These are phyloP conservation scores for Ceyx margarethae DNA, from an alignment of 2,113 vertebrate genomes.

Conservation along the genomic window DNA sequence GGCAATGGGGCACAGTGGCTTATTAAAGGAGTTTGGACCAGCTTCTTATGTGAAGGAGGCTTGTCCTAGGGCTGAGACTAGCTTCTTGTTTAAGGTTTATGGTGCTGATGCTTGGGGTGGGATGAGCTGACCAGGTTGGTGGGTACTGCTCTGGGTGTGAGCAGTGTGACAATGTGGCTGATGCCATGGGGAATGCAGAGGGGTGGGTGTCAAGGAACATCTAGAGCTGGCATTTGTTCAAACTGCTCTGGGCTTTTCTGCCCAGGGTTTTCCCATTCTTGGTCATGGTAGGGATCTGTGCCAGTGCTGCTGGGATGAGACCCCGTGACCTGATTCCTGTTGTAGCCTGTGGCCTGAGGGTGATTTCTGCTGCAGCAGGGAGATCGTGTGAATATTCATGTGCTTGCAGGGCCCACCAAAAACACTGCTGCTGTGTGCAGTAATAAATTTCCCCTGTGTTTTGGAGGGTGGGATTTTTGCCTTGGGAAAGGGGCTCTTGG, in stretches of 20 bases:
- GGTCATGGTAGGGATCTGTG: neutral
- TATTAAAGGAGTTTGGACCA: too few relatives aligned
- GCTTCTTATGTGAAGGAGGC: neutral
- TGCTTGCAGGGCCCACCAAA: neutral
- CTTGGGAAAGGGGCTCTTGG: neutral
- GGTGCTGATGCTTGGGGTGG: neutral
- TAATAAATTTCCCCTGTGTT: accelerated
- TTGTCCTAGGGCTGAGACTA: neutral
- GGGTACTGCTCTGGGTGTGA: neutral
- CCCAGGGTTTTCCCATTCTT: neutral
- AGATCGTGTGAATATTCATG: accelerated
- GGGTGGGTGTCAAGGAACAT: accelerated
- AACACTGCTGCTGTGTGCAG: neutral
- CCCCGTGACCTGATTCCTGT: neutral
- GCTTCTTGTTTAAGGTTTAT: neutral
- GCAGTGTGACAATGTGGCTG: accelerated
- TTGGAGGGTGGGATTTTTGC: neutral
- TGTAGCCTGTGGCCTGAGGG: neutral
- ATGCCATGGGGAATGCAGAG: neutral
- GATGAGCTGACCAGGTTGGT: accelerated
- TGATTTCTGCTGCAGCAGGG: neutral
- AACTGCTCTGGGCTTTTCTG: neutral
- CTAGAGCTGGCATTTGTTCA: accelerated
- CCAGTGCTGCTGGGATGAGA: accelerated
- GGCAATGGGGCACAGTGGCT: neutral